Evolutionary conservation across 92 coral and sea anemone genomes (phyloP).

Genomic region (Hydrozoanthus gracilis): DNA sequence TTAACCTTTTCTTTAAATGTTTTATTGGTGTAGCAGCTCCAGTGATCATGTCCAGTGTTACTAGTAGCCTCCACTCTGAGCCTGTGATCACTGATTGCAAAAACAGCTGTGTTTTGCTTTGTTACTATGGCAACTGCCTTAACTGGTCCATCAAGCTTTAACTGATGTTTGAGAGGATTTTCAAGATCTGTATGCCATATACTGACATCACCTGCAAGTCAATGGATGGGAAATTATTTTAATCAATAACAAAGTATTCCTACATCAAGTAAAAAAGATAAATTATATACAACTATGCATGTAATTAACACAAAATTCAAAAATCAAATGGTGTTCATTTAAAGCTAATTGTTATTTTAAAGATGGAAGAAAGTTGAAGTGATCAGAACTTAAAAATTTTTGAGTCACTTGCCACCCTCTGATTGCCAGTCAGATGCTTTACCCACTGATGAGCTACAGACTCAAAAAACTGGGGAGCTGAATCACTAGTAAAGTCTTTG

Average conservation of each 20-base stretch:
- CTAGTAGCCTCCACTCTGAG: conserved; percentile 75
- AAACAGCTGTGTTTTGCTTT: conserved; percentile 59
- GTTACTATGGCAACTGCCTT: conserved; percentile 74
- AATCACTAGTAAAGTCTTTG: too few species aligned
- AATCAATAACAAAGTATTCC: neutral
- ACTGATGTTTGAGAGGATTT: conserved; percentile 67
- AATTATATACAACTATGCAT: too few species aligned
- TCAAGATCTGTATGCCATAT: conserved; percentile 83
- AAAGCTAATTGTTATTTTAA: too few species aligned
- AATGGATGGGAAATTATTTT: neutral
- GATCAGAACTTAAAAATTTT: too few species aligned
- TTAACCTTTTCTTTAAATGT: conserved; percentile 80
- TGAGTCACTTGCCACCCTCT: too few species aligned
- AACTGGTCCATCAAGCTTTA: conserved; percentile 71
- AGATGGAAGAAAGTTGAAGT: too few species aligned
- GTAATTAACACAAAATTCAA: too few species aligned
- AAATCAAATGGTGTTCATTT: too few species aligned
- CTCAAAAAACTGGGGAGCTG: too few species aligned
- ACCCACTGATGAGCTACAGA: too few species aligned
- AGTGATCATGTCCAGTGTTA: conserved; percentile 78
- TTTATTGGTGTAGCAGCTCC: conserved; percentile 72
- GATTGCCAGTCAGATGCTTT: too few species aligned
- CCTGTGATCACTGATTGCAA: conserved; percentile 66
- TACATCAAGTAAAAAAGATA: neutral
- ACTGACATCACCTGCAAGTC: conserved; percentile 69